These are phyloP conservation scores for Montipora sp. DNA, from an alignment of 64 coral and sea anemone species.

Conservation along the genomic window DNA sequence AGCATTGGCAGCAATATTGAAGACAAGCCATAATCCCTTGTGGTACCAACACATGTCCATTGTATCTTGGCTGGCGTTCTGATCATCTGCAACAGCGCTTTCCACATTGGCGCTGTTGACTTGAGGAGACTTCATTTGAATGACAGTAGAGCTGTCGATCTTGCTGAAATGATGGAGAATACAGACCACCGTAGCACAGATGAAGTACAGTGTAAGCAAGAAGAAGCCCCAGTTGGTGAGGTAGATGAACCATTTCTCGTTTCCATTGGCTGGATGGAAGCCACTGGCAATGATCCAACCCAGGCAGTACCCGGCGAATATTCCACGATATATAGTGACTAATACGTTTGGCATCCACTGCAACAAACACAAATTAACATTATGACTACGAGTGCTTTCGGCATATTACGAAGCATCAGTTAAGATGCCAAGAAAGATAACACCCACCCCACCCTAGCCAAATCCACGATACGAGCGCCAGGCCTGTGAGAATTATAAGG, in stretches of 20 bases:
- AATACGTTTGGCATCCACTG: conserved; percentile 44
- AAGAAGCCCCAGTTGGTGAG: conserved; percentile 80
- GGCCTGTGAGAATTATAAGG: too few species aligned
- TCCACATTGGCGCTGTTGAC: background rate
- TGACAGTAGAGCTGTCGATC: conserved; percentile 32
- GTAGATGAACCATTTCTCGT: conserved; percentile 77
- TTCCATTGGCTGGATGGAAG: conserved; percentile 44
- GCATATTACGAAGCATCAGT: too few species aligned
- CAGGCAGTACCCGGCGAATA: conserved; percentile 62
- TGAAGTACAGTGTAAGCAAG: conserved; percentile 64
- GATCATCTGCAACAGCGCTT: conserved; percentile 18
- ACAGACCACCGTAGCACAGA: conserved; percentile 56
- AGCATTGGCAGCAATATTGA: conserved; percentile 69
- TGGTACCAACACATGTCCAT: conserved; percentile 73
- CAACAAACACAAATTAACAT: background rate
- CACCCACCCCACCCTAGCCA: too few species aligned
- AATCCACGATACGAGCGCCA: too few species aligned
- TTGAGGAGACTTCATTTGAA: conserved; percentile 48
- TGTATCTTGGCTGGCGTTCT: background rate
- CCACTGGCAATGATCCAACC: conserved; percentile 82
- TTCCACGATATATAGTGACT: conserved; percentile 35
- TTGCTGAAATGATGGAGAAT: conserved; percentile 49
- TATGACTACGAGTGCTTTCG: too few species aligned
- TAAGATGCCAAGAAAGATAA: too few species aligned
- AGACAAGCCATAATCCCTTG: conserved; percentile 77